Conservation (phyloP, 2,797 vertebrate genomes). For the Anguilla marmorata region DNA sequence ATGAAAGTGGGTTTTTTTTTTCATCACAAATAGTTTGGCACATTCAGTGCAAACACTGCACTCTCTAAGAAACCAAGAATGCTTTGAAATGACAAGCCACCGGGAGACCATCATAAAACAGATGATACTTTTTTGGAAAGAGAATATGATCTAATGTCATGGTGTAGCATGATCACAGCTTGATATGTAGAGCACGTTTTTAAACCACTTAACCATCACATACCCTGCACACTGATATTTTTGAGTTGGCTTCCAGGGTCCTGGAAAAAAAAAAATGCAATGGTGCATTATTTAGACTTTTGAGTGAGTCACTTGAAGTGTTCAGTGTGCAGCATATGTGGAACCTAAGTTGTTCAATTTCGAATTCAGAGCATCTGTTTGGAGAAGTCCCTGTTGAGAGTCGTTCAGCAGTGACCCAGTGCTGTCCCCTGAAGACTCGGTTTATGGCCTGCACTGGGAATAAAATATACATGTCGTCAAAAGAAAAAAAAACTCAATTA, state of each 20-base stretch:
- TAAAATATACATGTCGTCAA: constrained; percentile 56
- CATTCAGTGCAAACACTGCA: background rate
- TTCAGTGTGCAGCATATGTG: constrained; percentile 60
- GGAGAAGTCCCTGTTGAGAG: constrained; percentile 37
- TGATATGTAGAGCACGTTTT: background rate
- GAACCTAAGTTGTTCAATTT: constrained; percentile 58
- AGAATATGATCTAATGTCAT: too few relatives aligned
- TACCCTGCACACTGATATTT: background rate
- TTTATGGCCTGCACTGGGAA: constrained; percentile 9
- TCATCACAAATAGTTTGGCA: background rate
- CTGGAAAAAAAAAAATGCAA: constrained; percentile 36
- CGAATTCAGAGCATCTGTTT: constrained; percentile 67
- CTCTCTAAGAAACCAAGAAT: background rate
- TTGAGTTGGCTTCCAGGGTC: constrained; percentile 7
- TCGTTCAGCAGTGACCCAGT: constrained; percentile 46
- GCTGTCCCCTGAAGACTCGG: constrained; percentile 36
- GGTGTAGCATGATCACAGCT: background rate
- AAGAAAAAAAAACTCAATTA: constrained; percentile 39
- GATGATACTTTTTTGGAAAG: background rate
- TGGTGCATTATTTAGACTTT: constrained; percentile 61
- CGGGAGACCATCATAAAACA: background rate
- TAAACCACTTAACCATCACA: background rate
- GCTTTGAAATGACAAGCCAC: background rate
- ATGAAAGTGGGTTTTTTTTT: background rate
- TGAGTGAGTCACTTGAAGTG: constrained; percentile 61